These are phyloP conservation scores for Anastrepha obliqua DNA, from an alignment of 1,140 invertebrate genomes.

Conservation along the genomic window DNA sequence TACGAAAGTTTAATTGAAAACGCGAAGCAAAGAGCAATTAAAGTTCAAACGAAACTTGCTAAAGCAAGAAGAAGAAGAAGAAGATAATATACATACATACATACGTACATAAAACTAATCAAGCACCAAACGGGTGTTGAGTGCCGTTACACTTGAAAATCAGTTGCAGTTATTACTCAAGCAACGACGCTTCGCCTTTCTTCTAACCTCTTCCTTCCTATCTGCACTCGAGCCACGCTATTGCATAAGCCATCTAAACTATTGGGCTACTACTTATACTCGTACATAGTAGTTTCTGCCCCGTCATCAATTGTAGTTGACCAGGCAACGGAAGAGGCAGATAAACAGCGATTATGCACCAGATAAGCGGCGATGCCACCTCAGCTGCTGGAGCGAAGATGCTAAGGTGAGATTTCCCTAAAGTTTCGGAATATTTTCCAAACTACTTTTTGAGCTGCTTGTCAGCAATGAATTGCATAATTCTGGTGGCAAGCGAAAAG, in stretches of 20 bases:
- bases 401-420: slow-evolving; percentile 28
- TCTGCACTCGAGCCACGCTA: neutral
- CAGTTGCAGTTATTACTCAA: slow-evolving; percentile 35
- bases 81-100: neutral
- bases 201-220: neutral
- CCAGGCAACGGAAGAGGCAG: neutral
- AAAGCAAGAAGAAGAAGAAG: slow-evolving; percentile 11
- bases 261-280: neutral
- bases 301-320: slow-evolving; percentile 40
- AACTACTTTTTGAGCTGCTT: neutral
- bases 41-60: slow-evolving; percentile 35
- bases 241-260: slow-evolving; percentile 1
- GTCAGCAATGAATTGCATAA: slow-evolving; percentile 36
- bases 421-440: neutral
- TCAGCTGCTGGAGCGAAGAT: neutral
- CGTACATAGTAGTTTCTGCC: neutral
- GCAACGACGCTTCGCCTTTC: neutral
- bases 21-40: slow-evolving; percentile 7
- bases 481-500: slow-evolving; percentile 23
- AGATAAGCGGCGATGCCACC: neutral
- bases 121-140: slow-evolving; percentile 8
- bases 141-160: slow-evolving; percentile 14
- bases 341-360: neutral
- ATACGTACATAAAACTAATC: slow-evolving; percentile 25
- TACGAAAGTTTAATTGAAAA: slow-evolving; percentile 49